Evolutionary conservation across 1,140 invertebrate species (phyloP).

Genomic region (Drosophila miranda): DNA sequence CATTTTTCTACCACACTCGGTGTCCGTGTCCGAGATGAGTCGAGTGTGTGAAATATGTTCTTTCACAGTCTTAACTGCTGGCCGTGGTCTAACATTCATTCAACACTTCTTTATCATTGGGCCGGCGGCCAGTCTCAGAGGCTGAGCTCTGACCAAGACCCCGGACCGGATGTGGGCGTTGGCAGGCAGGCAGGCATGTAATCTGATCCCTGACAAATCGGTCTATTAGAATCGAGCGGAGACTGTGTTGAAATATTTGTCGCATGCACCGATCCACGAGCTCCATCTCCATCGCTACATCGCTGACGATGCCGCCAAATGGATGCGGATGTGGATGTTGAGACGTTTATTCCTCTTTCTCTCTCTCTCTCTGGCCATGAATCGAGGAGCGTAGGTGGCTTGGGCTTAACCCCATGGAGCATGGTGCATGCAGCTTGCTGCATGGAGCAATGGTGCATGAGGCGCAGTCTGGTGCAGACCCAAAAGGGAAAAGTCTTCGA

Average conservation of each 20-base stretch:
- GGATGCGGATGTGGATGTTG: conserved; percentile 9
- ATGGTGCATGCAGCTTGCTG: conserved; percentile 25
- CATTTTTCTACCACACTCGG: neutral
- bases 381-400: conserved; percentile 65
- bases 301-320: conserved; percentile 1
- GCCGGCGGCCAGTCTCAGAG: conserved; percentile 3
- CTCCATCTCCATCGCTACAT: conserved; percentile 7
- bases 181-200: conserved; percentile 78
- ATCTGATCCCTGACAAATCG: conserved; percentile 82
- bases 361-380: conserved; percentile 14
- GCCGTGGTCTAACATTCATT: conserved; percentile 53
- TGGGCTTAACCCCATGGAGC: conserved; percentile 45
- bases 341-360: no score
- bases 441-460: conserved; percentile 12
- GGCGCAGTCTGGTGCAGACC: conserved; percentile 29
- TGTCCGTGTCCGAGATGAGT: conserved; percentile 5
- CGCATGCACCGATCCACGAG: conserved; percentile 55
- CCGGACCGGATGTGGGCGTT: conserved; percentile 79
- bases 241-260: conserved; percentile 80
- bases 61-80: conserved; percentile 42
- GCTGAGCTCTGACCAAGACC: conserved; percentile 37
- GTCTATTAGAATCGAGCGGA: conserved; percentile 80
- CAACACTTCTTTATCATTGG: conserved; percentile 34
- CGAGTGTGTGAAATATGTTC: conserved; percentile 51
- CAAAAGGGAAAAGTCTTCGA: conserved; percentile 42